phyloP scores from a whole-genome alignment of 1,140 invertebrate genomes.

The Platorchestia sp. region DNA sequence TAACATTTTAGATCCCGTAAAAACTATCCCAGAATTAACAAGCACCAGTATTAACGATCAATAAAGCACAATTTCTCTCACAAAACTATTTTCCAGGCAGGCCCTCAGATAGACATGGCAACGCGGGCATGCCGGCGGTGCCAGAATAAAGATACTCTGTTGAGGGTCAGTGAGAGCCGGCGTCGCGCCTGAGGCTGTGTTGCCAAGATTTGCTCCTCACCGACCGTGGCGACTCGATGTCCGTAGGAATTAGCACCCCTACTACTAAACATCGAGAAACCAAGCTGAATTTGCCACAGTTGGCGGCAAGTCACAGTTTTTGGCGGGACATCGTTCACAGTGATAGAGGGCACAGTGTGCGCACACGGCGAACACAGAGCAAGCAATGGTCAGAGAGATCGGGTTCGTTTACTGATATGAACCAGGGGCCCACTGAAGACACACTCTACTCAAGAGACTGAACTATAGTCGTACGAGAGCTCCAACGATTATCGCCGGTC shows the following conservation, averaged over 20 bases:
- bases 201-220: neutral
- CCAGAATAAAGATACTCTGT: neutral
- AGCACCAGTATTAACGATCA: neutral
- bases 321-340: neutral
- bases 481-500: neutral
- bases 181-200: neutral
- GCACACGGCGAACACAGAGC: neutral
- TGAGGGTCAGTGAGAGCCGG: neutral
- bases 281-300: neutral
- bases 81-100: neutral
- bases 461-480: neutral
- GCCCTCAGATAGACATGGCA: neutral
- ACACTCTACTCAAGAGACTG: neutral
- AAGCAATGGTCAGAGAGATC: conserved; percentile 7
- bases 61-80: neutral
- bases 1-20: too few species aligned
- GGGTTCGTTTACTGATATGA: neutral
- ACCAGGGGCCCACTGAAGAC: neutral
- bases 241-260: neutral
- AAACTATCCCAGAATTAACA: neutral
- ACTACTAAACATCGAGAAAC: neutral
- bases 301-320: neutral
- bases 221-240: neutral
- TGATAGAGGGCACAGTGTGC: neutral
- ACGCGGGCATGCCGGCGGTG: too few species aligned